These are phyloP conservation scores for Catharus minimus DNA, from an alignment of 2,113 vertebrate genomes.

Conservation along the genomic window DNA sequence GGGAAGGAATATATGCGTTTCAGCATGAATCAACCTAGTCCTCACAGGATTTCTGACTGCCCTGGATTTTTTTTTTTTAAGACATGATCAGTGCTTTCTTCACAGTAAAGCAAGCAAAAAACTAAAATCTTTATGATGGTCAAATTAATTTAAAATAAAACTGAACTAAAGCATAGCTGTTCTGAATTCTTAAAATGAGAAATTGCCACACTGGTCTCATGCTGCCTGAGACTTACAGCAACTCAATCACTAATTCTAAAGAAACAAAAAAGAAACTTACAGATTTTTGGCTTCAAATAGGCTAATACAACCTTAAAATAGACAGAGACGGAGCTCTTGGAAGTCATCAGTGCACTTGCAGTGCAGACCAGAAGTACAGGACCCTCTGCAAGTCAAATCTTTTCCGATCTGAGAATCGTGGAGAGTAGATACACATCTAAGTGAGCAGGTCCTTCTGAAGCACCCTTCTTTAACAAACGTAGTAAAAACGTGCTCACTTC, in stretches of 20 bases:
- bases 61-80: background rate
- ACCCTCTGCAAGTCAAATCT: background rate
- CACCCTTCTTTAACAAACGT: background rate
- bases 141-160: conserved; percentile 50
- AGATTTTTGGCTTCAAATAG: conserved; percentile 45
- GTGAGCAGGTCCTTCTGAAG: background rate
- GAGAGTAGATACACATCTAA: background rate
- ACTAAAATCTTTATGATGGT: background rate
- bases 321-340: background rate
- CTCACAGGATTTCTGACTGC: conserved; percentile 5
- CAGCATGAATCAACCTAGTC: conserved; percentile 33
- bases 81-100: conserved; percentile 36
- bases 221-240: conserved; percentile 10
- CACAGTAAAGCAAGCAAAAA: conserved; percentile 10
- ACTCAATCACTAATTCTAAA: conserved; percentile 14
- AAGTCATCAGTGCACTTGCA: background rate
- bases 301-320: conserved; percentile 42
- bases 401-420: background rate
- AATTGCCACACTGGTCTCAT: background rate
- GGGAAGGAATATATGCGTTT: conserved; percentile 51
- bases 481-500: conserved; percentile 48
- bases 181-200: conserved; percentile 31
- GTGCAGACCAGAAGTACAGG: background rate
- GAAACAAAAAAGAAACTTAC: conserved; percentile 55
- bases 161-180: background rate